A percentile compares a stretch with the other conserved stretches of the same genome.
Evolutionary conservation across 2,888 invertebrate genomes (phyloP).

Genomic region (Metalampra italica): DNA sequence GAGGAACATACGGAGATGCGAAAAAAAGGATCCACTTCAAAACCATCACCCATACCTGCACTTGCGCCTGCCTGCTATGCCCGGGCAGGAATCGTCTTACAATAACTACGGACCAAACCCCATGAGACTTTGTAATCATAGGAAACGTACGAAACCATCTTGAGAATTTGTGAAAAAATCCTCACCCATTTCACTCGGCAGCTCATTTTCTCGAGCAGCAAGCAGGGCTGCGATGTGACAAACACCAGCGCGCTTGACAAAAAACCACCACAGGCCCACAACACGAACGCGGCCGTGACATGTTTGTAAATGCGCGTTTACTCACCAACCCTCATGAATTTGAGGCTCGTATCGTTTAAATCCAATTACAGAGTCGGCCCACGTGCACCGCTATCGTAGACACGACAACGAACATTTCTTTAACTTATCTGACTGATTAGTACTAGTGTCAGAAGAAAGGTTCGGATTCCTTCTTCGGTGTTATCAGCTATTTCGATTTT

Average conservation of each 20-base stretch:
- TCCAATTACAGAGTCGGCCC: conserved; percentile 51
- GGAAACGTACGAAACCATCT: conserved; percentile 23
- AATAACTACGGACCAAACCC: conserved; percentile 25
- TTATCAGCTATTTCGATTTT: too few species aligned
- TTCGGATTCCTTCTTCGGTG: too few species aligned
- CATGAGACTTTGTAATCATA: conserved; percentile 19
- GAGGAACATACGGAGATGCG: too few species aligned
- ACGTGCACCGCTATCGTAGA: conserved; percentile 40
- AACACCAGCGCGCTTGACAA: conserved; percentile 37
- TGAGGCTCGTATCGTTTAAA: conserved; percentile 48
- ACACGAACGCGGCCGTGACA: conserved; percentile 52
- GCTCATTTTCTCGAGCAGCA: conserved; percentile 22
- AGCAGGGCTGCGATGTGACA: conserved; percentile 36
- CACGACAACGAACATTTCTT: conserved; percentile 42
- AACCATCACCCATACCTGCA: too few species aligned
- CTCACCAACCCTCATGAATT: conserved; percentile 49
- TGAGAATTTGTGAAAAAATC: conserved; percentile 40
- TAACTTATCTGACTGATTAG: conserved; percentile 59
- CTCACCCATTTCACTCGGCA: conserved; percentile 57
- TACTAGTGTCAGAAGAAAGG: conserved; percentile 10
- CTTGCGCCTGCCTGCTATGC: background rate
- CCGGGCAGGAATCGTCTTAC: too few species aligned
- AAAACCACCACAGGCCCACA: conserved; percentile 36
- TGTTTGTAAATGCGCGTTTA: conserved; percentile 60
- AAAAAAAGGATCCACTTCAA: too few species aligned